These are phyloP conservation scores for Cyprinodon diabolis DNA, from an alignment of 2,797 vertebrate genomes.

Conservation along the genomic window DNA sequence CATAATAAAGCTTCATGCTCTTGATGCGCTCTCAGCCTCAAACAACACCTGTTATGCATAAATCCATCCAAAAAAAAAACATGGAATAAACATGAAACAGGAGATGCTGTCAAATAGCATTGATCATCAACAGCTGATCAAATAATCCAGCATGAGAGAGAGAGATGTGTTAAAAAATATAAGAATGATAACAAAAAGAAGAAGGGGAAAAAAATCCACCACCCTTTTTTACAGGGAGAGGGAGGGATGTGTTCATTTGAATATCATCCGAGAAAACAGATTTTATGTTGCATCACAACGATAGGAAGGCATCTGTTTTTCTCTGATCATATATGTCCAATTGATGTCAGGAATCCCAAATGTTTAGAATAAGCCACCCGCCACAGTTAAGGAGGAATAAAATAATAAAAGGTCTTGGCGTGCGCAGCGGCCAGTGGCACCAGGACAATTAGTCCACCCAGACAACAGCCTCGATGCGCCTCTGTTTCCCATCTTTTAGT, in stretches of 20 bases:
- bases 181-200: not conserved
- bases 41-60: slow-evolving; percentile 80
- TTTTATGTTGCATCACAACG: slow-evolving; percentile 74
- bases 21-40: slow-evolving; percentile 61
- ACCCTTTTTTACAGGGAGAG: slow-evolving; percentile 61
- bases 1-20: slow-evolving; percentile 67
- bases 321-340: slow-evolving; percentile 68
- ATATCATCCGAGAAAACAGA: slow-evolving; percentile 70
- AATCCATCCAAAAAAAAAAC: slow-evolving; percentile 60
- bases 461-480: slow-evolving; percentile 57
- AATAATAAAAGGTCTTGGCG: slow-evolving; percentile 63
- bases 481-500: slow-evolving; percentile 60
- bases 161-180: not conserved
- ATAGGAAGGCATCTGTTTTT: slow-evolving; percentile 44
- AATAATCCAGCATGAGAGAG: slow-evolving; percentile 47
- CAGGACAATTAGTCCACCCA: slow-evolving; percentile 73
- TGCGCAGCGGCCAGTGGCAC: slow-evolving; percentile 59
- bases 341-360: slow-evolving; percentile 75
- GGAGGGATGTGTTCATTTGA: slow-evolving; percentile 71
- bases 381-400: slow-evolving; percentile 54
- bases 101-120: slow-evolving; percentile 41
- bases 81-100: slow-evolving; percentile 60
- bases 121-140: slow-evolving; percentile 66
- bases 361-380: slow-evolving; percentile 73
- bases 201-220: slow-evolving; percentile 48